phyloP scores from a whole-genome alignment of 2,113 vertebrate genomes.

The Microcebus murinus region DNA sequence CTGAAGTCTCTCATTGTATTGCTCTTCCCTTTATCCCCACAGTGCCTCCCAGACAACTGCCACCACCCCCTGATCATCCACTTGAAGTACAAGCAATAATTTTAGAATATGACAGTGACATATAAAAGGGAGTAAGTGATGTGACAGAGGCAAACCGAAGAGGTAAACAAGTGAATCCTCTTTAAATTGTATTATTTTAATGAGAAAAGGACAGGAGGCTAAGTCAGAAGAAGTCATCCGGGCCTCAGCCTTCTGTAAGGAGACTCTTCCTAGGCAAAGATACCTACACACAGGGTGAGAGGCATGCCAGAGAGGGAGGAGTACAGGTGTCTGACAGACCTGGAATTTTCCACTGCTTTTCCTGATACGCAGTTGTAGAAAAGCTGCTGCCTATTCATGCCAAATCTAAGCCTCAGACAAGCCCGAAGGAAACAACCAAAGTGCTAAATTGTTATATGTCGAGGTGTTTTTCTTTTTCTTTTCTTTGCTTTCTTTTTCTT shows the following conservation, averaged over 20 bases:
- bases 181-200: neutral
- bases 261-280: neutral
- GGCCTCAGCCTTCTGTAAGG: neutral
- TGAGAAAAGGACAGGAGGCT: neutral
- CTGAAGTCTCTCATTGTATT: neutral
- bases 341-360: constrained; percentile 57
- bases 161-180: neutral
- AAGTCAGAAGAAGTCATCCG: neutral
- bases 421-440: neutral
- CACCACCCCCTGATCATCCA: neutral
- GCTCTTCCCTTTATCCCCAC: neutral
- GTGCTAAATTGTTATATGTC: neutral
- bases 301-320: neutral
- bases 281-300: neutral
- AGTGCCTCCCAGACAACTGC: neutral
- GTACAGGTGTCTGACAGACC: constrained; percentile 11
- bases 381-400: neutral
- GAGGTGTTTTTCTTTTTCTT: neutral
- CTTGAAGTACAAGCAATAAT: neutral
- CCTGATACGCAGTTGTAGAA: neutral
- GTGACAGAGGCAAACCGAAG: neutral
- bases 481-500: neutral
- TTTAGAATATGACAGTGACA: neutral
- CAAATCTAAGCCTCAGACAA: constrained; percentile 29
- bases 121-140: neutral